phyloP scores from a whole-genome alignment of 2,797 vertebrate genomes.

The Diplodus sargus region DNA sequence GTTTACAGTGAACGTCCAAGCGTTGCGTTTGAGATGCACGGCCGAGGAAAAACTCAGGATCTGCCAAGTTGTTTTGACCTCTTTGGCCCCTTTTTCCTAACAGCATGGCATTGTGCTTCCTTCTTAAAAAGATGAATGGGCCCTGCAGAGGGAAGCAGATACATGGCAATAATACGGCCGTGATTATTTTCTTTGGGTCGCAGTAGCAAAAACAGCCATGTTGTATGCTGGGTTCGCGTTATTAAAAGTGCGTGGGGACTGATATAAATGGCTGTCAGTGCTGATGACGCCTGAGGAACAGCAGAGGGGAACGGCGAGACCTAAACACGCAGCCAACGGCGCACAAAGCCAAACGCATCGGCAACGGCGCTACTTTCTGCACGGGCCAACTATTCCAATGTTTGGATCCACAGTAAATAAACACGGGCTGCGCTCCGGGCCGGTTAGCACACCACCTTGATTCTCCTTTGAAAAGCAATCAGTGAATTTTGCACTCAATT shows the following conservation, averaged over 20 bases:
- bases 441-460: constrained; percentile 60
- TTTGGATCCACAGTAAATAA: constrained; percentile 81
- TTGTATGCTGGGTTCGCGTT: constrained; percentile 54
- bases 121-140: constrained; percentile 69
- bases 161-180: constrained; percentile 63
- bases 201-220: constrained; percentile 67
- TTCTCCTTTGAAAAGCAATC: constrained; percentile 79
- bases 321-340: constrained; percentile 68
- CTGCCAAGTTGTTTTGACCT: constrained; percentile 52
- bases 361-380: constrained; percentile 62
- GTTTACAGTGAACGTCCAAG: constrained; percentile 37
- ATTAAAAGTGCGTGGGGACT: constrained; percentile 70
- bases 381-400: constrained; percentile 69
- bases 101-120: constrained; percentile 66
- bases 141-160: constrained; percentile 68
- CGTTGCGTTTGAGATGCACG: constrained; percentile 19
- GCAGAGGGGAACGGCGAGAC: constrained; percentile 61
- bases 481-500: constrained; percentile 79
- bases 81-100: constrained; percentile 51
- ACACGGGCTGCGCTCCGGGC: constrained; percentile 66
- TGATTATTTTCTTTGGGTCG: constrained; percentile 79
- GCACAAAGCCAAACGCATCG: constrained; percentile 67
- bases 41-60: constrained; percentile 29
- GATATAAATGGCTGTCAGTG: constrained; percentile 71
- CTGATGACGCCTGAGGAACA: constrained; percentile 70